Evolutionary conservation across 1,140 invertebrate species (phyloP).

Genomic region (Drosophila oshimai): DNA sequence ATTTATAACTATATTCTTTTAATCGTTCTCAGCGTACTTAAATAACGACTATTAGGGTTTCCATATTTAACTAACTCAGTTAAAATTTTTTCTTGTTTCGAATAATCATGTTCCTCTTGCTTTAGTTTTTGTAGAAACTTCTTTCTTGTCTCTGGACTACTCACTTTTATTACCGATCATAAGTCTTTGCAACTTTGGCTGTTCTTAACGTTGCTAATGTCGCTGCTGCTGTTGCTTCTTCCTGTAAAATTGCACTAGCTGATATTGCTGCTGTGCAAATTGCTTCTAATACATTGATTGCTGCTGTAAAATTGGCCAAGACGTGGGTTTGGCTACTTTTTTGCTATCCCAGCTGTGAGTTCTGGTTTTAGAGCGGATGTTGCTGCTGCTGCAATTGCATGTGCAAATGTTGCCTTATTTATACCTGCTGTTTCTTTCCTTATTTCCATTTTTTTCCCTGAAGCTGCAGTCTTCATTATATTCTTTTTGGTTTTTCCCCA

Average conservation of each 20-base stretch:
- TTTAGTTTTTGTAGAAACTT: neutral
- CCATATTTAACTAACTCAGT: too few relatives aligned
- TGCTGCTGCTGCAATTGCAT: neutral
- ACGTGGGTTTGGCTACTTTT: neutral
- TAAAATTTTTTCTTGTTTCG: neutral
- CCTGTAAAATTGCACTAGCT: neutral
- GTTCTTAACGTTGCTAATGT: neutral
- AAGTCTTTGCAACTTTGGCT: neutral
- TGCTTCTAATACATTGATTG: conserved; percentile 19
- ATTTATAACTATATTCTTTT: too few relatives aligned
- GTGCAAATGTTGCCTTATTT: neutral
- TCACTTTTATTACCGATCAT: conserved; percentile 9
- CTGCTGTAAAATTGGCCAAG: conserved; percentile 4
- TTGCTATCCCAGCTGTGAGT: neutral
- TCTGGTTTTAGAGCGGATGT: neutral
- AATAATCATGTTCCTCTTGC: neutral
- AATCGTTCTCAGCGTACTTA: too few relatives aligned
- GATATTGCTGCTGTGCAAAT: neutral
- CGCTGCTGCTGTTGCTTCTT: neutral
- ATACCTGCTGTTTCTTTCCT: neutral
- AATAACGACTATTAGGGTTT: too few relatives aligned
- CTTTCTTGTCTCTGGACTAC: neutral
- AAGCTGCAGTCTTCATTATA: neutral
- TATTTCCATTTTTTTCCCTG: neutral
- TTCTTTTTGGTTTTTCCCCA: too few relatives aligned